Evolutionary conservation across 2,888 invertebrate genomes (phyloP), one percentile per base, ranked within the genome.

Genomic region (Apamea sordens): DNA sequence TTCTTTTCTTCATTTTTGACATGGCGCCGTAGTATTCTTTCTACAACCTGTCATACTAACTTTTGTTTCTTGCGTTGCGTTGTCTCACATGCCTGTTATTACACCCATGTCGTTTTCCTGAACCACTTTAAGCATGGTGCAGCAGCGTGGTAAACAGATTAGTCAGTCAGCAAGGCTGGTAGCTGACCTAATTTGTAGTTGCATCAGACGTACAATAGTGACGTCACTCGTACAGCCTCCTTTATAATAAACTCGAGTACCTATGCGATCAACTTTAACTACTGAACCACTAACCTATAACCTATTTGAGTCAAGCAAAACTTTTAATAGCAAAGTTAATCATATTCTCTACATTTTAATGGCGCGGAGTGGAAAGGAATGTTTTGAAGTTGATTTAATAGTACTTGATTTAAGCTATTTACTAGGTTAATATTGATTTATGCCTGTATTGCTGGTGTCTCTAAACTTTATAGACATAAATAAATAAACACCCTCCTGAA

Each of bases 281-380:
- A 15, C 44, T 64, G 53, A 53, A 56, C 53, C 21, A 56, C 64
- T 78, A 65, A 28, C 65, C 44, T 56, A 65, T 21, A n/a, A n/a
- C n/a, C n/a, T n/a, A 77, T 77, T 64, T 32, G 44, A 64, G 77
- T 32, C 18, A 24, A 44, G 64, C 10, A 15, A 32, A 77, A 53
- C 78, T 77, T 77, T 77, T 77, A 77, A 64, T 53, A 64, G 77
- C 63, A 44, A 77, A 64, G 78, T 77, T 77, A 32, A 77, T n/a
- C 53, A 44, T 44, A 32, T 70, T 32, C 7, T 32, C n/a, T 44
- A 53, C 36, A 44, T 53, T 64, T 64, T 32, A 63, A 77, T 77
- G 44, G 41, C 13, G 5, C 1, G 2, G 13, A 32, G 18, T 53
- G 28, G 1, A 41, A 24, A 41, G 18, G 28, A 77, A 24, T 2